phyloP scores from a whole-genome alignment of 2,888 invertebrate genomes.

The Diarsia rubi region DNA sequence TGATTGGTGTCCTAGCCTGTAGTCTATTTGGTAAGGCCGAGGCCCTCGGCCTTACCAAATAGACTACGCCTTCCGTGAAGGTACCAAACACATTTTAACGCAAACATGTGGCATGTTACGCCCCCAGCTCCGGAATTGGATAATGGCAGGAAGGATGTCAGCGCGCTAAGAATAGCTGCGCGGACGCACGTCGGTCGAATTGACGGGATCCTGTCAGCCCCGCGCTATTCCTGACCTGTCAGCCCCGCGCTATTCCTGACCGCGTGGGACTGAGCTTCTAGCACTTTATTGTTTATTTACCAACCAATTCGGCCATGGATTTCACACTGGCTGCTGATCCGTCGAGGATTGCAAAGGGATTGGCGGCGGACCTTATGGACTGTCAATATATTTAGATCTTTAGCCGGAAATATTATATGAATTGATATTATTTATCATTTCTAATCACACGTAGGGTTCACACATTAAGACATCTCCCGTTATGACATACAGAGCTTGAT shows the following conservation, averaged over 20 bases:
- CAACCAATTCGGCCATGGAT: constrained; percentile 23
- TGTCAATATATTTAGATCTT: neutral
- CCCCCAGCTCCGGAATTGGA: constrained; percentile 59
- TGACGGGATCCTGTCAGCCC: constrained; percentile 55
- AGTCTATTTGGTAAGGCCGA: neutral
- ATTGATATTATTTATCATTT: neutral
- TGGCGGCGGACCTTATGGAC: neutral
- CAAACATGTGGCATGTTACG: constrained; percentile 40
- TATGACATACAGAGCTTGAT: neutral
- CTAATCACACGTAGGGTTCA: neutral
- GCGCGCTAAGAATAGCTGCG: constrained; percentile 60
- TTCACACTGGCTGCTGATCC: neutral
- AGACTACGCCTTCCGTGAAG: neutral
- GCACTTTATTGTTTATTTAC: constrained; percentile 31
- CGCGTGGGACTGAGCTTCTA: constrained; percentile 30
- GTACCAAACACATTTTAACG: neutral
- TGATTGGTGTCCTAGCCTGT: neutral
- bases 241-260: constrained; percentile 45
- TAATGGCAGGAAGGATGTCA: constrained; percentile 66
- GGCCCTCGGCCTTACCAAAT: neutral
- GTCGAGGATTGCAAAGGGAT: neutral
- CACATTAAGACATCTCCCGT: neutral
- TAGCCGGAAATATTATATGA: neutral
- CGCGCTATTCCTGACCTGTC: constrained; percentile 55
- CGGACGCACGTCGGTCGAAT: constrained; percentile 43